Evolutionary conservation across 2,888 invertebrate genomes (phyloP).

Genomic region (Masnerella sp.): DNA sequence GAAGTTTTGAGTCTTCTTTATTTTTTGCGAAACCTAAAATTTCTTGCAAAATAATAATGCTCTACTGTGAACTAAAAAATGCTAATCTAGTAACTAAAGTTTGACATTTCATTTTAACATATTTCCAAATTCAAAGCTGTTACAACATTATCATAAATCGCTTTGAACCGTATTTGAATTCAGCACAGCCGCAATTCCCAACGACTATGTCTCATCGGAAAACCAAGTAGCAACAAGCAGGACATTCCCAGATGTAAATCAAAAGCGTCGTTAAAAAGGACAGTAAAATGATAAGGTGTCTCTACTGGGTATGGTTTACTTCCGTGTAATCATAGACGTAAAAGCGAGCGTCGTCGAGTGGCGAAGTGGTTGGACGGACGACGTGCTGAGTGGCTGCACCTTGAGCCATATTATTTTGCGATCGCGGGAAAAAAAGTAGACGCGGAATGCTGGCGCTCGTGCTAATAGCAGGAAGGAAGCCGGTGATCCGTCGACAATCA

Average conservation of each 20-base stretch:
- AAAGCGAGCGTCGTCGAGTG: slow-evolving; percentile 18
- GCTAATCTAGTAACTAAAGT: too few relatives aligned
- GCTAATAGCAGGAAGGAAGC: slow-evolving; percentile 43
- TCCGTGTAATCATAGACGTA: slow-evolving; percentile 30
- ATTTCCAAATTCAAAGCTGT: too few relatives aligned
- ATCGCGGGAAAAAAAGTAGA: slow-evolving; percentile 37
- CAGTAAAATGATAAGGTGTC: slow-evolving; percentile 34
- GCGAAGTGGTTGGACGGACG: slow-evolving; percentile 32
- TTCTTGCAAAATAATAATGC: too few relatives aligned
- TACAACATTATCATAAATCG: too few relatives aligned
- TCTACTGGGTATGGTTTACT: background rate
- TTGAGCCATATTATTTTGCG: slow-evolving; percentile 54
- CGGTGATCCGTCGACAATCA: slow-evolving; percentile 33
- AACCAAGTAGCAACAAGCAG: too few relatives aligned
- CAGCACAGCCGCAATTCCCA: too few relatives aligned
- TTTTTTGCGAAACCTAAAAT: too few relatives aligned
- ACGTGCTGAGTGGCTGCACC: slow-evolving; percentile 21
- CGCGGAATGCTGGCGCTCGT: slow-evolving; percentile 29
- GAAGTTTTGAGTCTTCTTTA: too few relatives aligned
- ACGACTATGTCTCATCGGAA: too few relatives aligned
- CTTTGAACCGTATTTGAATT: too few relatives aligned
- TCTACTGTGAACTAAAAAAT: too few relatives aligned
- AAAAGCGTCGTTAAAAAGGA: background rate
- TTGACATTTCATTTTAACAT: too few relatives aligned
- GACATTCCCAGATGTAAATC: slow-evolving; percentile 14